Percentiles rank a stretch among this genome's conserved stretches.
Evolutionary conservation across 2,113 vertebrate genomes (phyloP).

Genomic region (Panurus biarmicus): DNA sequence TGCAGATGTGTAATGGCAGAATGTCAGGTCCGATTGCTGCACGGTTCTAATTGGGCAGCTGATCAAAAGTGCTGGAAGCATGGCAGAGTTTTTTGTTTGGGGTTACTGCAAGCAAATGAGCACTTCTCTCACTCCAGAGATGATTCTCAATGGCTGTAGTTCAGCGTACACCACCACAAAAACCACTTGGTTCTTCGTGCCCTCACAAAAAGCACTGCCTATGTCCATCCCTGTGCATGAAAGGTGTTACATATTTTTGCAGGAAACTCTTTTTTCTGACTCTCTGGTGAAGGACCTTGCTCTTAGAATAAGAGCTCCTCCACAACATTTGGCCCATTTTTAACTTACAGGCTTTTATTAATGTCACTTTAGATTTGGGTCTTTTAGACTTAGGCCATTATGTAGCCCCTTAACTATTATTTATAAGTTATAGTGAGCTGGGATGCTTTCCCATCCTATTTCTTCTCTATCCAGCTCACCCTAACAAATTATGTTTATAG

Average conservation of each 20-base stretch:
- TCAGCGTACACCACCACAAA: not conserved
- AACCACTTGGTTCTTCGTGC: not conserved
- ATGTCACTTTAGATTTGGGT: not conserved
- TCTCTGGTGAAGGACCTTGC: not conserved
- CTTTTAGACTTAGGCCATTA: not conserved
- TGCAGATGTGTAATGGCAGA: not conserved
- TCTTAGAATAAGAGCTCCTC: not conserved
- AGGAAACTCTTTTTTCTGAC: not conserved
- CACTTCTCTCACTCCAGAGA: not conserved
- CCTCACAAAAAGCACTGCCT: not conserved
- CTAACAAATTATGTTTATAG: not conserved
- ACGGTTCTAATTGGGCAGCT: not conserved
- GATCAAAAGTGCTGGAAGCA: not conserved
- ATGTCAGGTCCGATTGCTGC: not conserved
- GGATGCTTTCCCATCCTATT: not conserved
- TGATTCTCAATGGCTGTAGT: not conserved
- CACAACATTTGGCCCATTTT: not conserved
- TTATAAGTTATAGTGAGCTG: not conserved
- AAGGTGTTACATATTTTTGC: not conserved
- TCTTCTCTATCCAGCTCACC: not conserved
- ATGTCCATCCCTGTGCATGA: fast-evolving
- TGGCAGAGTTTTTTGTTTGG: not conserved
- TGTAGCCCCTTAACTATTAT: not conserved
- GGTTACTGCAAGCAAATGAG: not conserved
- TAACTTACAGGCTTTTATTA: not conserved